Percentiles rank a stretch among this genome's conserved stretches.
These are phyloP conservation scores for Dromococcyx pavoninus DNA, from an alignment of 2,797 vertebrate genomes.

Conservation along the genomic window DNA sequence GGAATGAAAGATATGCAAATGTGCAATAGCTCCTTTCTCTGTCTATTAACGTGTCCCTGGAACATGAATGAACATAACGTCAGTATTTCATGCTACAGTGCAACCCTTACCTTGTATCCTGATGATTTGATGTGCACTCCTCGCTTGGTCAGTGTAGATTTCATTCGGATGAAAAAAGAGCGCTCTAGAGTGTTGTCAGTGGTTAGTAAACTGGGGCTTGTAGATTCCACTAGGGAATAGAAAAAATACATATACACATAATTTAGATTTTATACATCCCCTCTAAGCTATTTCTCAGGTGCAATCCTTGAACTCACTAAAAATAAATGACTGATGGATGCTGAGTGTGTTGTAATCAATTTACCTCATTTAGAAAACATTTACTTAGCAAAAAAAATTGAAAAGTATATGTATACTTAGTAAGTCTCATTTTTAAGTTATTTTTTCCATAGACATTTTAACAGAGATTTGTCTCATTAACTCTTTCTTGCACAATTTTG, in stretches of 20 bases:
- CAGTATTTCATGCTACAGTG: constrained; percentile 9
- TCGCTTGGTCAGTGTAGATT: constrained; percentile 97
- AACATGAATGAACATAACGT: neutral
- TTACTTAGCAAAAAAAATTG: constrained; percentile 71
- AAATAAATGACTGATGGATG: constrained; percentile 77
- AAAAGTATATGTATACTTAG: constrained; percentile 65
- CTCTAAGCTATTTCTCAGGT: constrained; percentile 68
- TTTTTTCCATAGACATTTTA: constrained; percentile 53
- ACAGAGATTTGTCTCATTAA: constrained; percentile 26
- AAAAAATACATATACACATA: constrained; percentile 71
- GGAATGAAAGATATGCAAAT: neutral
- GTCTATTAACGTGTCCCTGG: neutral
- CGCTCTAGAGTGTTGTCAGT: constrained; percentile 92
- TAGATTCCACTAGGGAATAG: constrained; percentile 88
- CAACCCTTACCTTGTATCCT: constrained; percentile 91
- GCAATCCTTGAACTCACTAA: constrained; percentile 75
- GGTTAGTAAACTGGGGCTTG: constrained; percentile 90
- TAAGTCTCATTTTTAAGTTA: constrained; percentile 55
- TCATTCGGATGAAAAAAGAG: constrained; percentile 99
- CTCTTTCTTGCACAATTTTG: constrained; percentile 23
- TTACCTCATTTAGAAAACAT: constrained; percentile 74
- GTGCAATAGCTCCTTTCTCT: neutral
- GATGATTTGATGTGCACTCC: constrained; percentile 99
- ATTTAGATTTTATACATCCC: constrained; percentile 66
- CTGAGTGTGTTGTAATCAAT: constrained; percentile 77